Conservation (phyloP, 2,888 invertebrate genomes). For the Drosophila mimica region DNA sequence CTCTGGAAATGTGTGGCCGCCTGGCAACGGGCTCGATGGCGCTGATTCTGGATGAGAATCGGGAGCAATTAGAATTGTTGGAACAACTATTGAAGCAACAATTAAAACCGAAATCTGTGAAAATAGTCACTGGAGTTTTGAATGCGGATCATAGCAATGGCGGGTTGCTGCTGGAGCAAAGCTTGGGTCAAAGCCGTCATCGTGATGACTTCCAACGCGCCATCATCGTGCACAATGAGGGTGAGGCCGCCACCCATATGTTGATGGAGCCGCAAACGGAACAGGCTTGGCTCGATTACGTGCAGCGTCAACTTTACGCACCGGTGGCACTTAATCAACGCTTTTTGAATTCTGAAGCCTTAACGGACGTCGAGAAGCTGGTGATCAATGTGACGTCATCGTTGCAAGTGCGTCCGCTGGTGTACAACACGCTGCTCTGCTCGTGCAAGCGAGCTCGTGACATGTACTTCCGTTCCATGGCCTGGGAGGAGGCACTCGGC, state of each 20-base stretch:
- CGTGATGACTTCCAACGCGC: constrained; percentile 65
- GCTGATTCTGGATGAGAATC: constrained; percentile 91
- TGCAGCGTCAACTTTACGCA: constrained; percentile 73
- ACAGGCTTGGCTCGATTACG: constrained; percentile 71
- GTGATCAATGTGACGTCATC: constrained; percentile 81
- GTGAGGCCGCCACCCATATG: constrained; percentile 70
- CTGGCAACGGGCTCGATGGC: constrained; percentile 89
- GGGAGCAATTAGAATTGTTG: constrained; percentile 88
- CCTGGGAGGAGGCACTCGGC: constrained; percentile 67
- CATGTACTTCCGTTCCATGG: constrained; percentile 83
- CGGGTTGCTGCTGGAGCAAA: constrained; percentile 78
- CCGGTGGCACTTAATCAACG: constrained; percentile 79
- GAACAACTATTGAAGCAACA: constrained; percentile 85
- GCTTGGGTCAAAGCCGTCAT: constrained; percentile 44
- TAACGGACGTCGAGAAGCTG: constrained; percentile 66
- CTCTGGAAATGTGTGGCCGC: constrained; percentile 89
- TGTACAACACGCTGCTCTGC: constrained; percentile 75
- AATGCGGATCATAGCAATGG: constrained; percentile 85
- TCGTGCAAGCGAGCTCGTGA: constrained; percentile 82
- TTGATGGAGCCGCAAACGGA: constrained; percentile 76
- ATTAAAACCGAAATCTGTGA: constrained; percentile 79
- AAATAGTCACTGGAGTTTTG: constrained; percentile 63
- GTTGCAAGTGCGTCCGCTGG: constrained; percentile 73
- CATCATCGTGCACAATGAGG: constrained; percentile 82
- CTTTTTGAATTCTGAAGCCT: constrained; percentile 62